Evolutionary conservation across 1,140 invertebrate species (phyloP).

Genomic region (Spodoptera frugiperda): DNA sequence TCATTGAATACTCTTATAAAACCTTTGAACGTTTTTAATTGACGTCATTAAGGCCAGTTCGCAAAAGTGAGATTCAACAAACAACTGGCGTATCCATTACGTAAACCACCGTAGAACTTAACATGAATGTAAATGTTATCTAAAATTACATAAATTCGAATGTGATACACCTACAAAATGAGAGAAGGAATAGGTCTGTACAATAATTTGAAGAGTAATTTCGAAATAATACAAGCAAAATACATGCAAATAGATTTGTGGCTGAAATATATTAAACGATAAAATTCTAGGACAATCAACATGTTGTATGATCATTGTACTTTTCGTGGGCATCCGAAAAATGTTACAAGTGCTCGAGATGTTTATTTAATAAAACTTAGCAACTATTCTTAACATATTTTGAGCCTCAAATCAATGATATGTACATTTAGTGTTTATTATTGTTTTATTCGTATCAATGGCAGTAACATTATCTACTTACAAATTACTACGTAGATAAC

Average conservation of each 20-base stretch:
- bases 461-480: constrained; percentile 43
- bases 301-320: constrained; percentile 78
- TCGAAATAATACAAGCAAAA: constrained; percentile 63
- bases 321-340: constrained; percentile 76
- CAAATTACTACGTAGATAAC: constrained; percentile 32
- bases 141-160: constrained; percentile 83
- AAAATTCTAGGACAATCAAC: constrained; percentile 70
- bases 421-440: constrained; percentile 56
- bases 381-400: constrained; percentile 61
- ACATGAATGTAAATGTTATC: constrained; percentile 71
- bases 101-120: constrained; percentile 36
- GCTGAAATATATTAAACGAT: constrained; percentile 57
- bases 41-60: constrained; percentile 57
- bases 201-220: constrained; percentile 59
- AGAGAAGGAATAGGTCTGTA: constrained; percentile 59
- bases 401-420: constrained; percentile 70
- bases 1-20: constrained; percentile 61
- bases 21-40: constrained; percentile 78
- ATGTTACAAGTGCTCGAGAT: constrained; percentile 70
- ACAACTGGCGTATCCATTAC: constrained; percentile 53
- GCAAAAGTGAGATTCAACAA: constrained; percentile 41
- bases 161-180: constrained; percentile 65
- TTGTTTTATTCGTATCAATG: constrained; percentile 43
- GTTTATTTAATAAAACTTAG: constrained; percentile 57
- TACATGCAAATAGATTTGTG: constrained; percentile 52